Evolutionary conservation across 2,888 invertebrate species (phyloP), one percentile per base, ranked within the genome.

Genomic region (Coenonympha glycerion): DNA sequence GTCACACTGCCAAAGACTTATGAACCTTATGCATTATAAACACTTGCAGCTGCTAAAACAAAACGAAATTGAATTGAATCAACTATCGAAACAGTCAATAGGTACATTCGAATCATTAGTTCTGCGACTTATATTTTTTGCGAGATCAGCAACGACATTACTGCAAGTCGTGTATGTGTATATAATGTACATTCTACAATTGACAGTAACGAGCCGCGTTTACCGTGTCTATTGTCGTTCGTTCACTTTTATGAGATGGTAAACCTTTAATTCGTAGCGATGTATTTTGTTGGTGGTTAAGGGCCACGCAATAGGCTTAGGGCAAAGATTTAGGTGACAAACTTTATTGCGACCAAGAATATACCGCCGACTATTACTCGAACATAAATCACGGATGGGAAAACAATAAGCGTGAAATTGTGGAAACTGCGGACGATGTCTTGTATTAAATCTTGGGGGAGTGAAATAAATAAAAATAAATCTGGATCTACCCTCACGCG

Each of bases 321-420:
- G 66, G 64, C 68, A 75, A 81, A 86, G 86, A 87, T 87, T 87
- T 87, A 87, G 86, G 83, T 79, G 86, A 81, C 86, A 83, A 81
- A 84, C 68, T 83, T 80, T 87, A 87, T 87, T 87, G 82, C 84
- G 77, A 65, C 76, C 79, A 73, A 81, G 81, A 81, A 74, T 81
- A 84, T 83, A 84, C 76, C 73, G 82, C 76, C 74, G 76, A 80
- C 84, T 81, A 87, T 86, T 87, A 86, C 79, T 67, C 63, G 74
- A 62, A 68, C 79, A 78, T 87, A 87, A 87, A 87, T 87, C 87
- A 84, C 72, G 83, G 87, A 87, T 86, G 86, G 86, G 86, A 86
- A 87, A 87, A 87, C 87, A 87, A 87, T 87, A 86, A 85, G 87
- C 87, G 87, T 86, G 87, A 87, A 87, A 87, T 87, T 86, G 87